phyloP scores from a whole-genome alignment of 2,888 invertebrate species.

The Agrilus biguttatus region DNA sequence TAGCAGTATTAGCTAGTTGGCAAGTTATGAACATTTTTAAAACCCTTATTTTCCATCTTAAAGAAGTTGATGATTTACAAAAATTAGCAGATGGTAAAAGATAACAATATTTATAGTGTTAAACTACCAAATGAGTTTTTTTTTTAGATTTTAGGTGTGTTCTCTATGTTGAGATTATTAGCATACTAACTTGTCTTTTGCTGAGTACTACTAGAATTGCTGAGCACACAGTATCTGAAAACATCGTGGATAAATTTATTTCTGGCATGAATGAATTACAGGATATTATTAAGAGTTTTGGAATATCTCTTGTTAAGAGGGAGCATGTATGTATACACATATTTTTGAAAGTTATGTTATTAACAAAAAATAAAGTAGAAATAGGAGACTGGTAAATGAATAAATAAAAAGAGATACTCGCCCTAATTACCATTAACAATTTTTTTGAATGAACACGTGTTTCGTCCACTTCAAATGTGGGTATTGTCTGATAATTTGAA shows the following conservation, averaged over 20 bases:
- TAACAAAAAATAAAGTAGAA: no score
- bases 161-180: constrained; percentile 18
- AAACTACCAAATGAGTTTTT: no score
- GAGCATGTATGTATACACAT: constrained; percentile 23
- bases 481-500: no score
- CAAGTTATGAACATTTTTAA: constrained; percentile 25
- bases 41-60: constrained; percentile 22
- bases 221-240: constrained; percentile 21
- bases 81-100: constrained; percentile 11
- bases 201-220: constrained; percentile 22
- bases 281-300: constrained; percentile 20
- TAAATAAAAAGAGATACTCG: no score
- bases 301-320: constrained; percentile 19
- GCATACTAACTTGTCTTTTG: constrained; percentile 18
- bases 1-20: constrained; percentile 21
- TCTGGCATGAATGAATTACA: constrained; percentile 20
- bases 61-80: constrained; percentile 13
- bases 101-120: not conserved
- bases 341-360: no score
- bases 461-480: no score
- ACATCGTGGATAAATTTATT: constrained; percentile 21
- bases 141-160: not conserved
- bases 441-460: no score
- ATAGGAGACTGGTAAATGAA: no score
- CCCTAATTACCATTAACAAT: no score